Base-by-base conservation (phyloP, 2,888 invertebrate genomes). In the Protodeltote pygarga region DNA sequence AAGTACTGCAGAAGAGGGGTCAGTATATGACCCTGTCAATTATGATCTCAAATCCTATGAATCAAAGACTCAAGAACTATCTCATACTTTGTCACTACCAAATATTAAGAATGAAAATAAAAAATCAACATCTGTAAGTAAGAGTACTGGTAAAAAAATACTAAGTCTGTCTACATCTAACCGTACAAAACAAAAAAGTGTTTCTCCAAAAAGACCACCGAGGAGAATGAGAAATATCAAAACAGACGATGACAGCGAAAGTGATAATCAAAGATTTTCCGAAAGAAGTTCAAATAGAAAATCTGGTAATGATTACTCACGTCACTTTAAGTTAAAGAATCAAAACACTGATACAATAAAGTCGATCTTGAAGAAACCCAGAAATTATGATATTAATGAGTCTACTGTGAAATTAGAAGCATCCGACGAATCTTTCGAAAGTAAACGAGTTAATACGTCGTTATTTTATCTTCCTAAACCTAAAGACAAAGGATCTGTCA, bases 401-500 rank as follows among this genome's bases (percentile, higher is more conserved):
- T 54, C 75, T 6, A 66, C 65, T 9, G 45, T 64, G 8, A 91
- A 82, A 82, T 69, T 64, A 32, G 87, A 85, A 65, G 73, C 73
- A 16, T 66, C 76, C 1, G 83, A 86, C 44, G 83, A 87, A 31
- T 73, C 76, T 1, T 78, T 73, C 71, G 87, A 89, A 23, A 79
- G 47, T 11, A 90, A 86, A 69, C 79, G 83, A 39, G 54, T 68
- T 3, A 87, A 87, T 62, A 70, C 83, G 10, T 94, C 94, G 40
- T 93, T 94, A 65, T 94, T 95, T 88, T 95, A 95, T 84, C 83
- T 95, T 58, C 94, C 94, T 19, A 93, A 93, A 70, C 92, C 88
- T 53, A 90, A 82, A 75, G 89, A 87, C 50, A 90, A 88, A 71
- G 73, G 77, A 28, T 42, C 72, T 20, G 58, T 76, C 34, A 73